These are phyloP conservation scores for Zaprionus ornatus DNA, from an alignment of 1,140 invertebrate genomes.

Conservation along the genomic window DNA sequence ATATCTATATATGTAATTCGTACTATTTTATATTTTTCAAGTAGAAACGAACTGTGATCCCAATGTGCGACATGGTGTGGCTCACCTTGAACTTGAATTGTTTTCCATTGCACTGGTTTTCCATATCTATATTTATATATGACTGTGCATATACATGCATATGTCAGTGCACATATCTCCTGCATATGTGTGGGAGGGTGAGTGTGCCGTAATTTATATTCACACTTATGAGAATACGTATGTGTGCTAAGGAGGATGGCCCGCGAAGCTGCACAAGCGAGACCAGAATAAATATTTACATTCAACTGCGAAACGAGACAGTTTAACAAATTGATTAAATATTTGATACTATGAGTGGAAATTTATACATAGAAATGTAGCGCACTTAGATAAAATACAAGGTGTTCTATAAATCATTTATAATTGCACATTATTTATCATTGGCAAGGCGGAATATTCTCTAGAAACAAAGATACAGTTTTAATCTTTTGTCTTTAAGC, in stretches of 20 bases:
- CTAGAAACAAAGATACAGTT: background rate
- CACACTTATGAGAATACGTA: constrained; percentile 1
- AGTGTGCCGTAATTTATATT: constrained; percentile 31
- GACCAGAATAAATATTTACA: background rate
- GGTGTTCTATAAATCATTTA: background rate
- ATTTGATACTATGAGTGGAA: background rate
- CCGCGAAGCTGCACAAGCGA: constrained; percentile 20
- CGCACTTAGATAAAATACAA: background rate
- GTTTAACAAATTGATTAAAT: background rate
- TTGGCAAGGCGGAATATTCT: background rate
- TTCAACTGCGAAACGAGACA: background rate
- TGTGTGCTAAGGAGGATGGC: constrained; percentile 3
- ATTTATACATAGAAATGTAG: background rate
- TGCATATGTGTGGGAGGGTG: background rate
- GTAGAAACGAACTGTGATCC: background rate
- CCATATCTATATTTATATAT: constrained; percentile 62
- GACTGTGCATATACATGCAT: background rate
- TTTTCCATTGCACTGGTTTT: constrained; percentile 60
- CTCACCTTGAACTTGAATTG: constrained; percentile 79
- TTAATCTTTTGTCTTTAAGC: background rate
- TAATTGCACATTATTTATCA: background rate
- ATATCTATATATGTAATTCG: too few species aligned
- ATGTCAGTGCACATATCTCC: background rate
- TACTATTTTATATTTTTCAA: background rate
- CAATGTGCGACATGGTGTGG: constrained; percentile 12